Evolutionary conservation across 2,888 invertebrate genomes (phyloP).

Genomic region (Andricus quercusramuli): DNA sequence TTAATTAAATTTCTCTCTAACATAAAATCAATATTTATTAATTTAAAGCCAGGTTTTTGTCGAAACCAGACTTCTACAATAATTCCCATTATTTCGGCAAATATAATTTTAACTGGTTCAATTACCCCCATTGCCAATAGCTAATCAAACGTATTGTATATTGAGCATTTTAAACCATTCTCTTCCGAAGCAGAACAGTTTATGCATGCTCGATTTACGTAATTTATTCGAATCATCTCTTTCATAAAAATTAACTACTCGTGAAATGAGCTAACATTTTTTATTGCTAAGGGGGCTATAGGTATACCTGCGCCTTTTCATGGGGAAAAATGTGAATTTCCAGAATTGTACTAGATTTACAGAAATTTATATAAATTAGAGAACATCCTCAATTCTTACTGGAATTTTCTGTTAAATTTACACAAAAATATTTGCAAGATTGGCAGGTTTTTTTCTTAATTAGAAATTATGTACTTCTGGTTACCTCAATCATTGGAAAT

Average conservation of each 20-base stretch:
- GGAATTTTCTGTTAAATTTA: too few species aligned
- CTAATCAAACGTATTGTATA: constrained; percentile 10
- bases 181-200: not conserved
- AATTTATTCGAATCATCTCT: not conserved
- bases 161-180: not conserved
- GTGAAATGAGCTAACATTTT: too few species aligned
- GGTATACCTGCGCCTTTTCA: too few species aligned
- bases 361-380: too few species aligned
- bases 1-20: not conserved
- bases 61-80: not conserved
- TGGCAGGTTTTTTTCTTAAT: too few species aligned
- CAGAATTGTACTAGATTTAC: too few species aligned
- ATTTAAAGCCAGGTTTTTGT: not conserved
- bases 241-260: not conserved
- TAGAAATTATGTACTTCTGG: too few species aligned
- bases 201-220: constrained; percentile 12
- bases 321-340: too few species aligned
- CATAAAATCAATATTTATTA: not conserved
- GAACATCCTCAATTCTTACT: too few species aligned
- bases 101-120: constrained; percentile 1
- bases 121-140: constrained; percentile 4
- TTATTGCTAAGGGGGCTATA: too few species aligned
- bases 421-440: too few species aligned
- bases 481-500: too few species aligned
- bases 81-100: not conserved